Base-by-base conservation (phyloP, 2,888 invertebrate genomes). In the Leptinotarsa rubiginosa region DNA sequence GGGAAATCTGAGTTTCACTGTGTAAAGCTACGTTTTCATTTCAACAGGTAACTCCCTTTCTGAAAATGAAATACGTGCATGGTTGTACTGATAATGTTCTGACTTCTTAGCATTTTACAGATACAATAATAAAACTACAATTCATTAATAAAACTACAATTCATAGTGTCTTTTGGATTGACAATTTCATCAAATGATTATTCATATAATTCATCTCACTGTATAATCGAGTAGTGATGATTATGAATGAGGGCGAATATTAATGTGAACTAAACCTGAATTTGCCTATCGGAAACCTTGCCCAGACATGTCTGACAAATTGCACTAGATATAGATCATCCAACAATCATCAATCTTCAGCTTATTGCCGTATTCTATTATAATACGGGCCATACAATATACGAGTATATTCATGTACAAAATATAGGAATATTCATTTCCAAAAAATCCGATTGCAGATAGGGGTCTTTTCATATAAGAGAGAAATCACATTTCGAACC, bases 321-420 rank as follows among this genome's bases (percentile, higher is more conserved):
- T 62, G 72, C 72, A 54, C 47, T 65, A 65, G 75, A 75, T 75
- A 75, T 75, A 75, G 56, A 75, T 75, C 72, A 75, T 75, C 69
- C 75, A 50, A 41, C 59, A 75, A 72, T 71, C 75, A 75, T 75
- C 66, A 75, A 75, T 75, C 75, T 72, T 72, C 65, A 64, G 75
- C 59, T 72, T 50, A 75, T 75, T 69, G 72, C 59, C 15, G 69
- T 59, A 70, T 70, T 74, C 70, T 74, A 70, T 64, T 70, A 62
- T 70, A 74, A 67, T 70, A 52, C 22, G 49, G 54, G 74, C 67
- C 70, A 67, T 67, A 62, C 70, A 62, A 62, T 73, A 69, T 50
- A n/a, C 50, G 16, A 50, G 50, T 13, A 13, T 64, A 69, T 72
- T 49, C 66, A 73, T 66, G 59, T 62, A 52, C 62, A 62, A 66